phyloP scores from a whole-genome alignment of 1,140 invertebrate species.

The Marisa cornuarietis region DNA sequence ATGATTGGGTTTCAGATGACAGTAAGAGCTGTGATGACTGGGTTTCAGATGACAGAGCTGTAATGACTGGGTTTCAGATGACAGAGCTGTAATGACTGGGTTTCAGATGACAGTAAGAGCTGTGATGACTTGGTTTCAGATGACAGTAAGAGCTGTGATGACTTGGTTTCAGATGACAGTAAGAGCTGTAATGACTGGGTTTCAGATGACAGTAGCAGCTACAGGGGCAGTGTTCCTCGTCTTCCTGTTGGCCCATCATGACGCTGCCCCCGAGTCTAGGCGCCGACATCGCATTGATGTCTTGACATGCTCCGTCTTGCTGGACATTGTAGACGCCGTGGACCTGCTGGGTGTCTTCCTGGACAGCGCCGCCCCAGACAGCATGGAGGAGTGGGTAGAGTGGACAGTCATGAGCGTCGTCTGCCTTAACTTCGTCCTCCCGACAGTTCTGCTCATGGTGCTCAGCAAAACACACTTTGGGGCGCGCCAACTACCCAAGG shows the following conservation, averaged over 20 bases:
- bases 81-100: no score
- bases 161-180: no score
- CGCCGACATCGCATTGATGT: conserved; percentile 66
- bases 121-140: conserved; percentile 60
- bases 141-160: no score
- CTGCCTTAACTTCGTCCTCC: conserved; percentile 71
- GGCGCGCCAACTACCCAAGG: conserved; percentile 26
- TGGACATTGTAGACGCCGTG: conserved; percentile 72
- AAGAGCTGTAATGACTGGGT: conserved; percentile 31
- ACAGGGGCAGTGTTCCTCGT: conserved; percentile 70
- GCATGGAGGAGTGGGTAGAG: conserved; percentile 63
- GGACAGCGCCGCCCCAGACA: conserved; percentile 52
- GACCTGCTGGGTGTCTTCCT: conserved; percentile 66
- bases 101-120: no score
- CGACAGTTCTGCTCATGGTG: conserved; percentile 70
- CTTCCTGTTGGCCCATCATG: conserved; percentile 70
- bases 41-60: no score
- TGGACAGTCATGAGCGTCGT: conserved; percentile 68
- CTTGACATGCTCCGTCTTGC: conserved; percentile 53
- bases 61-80: no score
- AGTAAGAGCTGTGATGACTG: no score
- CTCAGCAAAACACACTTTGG: conserved; percentile 66
- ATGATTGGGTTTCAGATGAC: no score
- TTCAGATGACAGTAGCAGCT: conserved; percentile 69
- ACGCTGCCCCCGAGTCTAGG: conserved; percentile 64